Conservation (phyloP, 2,888 invertebrate species). For the Agrypnus murinus region DNA sequence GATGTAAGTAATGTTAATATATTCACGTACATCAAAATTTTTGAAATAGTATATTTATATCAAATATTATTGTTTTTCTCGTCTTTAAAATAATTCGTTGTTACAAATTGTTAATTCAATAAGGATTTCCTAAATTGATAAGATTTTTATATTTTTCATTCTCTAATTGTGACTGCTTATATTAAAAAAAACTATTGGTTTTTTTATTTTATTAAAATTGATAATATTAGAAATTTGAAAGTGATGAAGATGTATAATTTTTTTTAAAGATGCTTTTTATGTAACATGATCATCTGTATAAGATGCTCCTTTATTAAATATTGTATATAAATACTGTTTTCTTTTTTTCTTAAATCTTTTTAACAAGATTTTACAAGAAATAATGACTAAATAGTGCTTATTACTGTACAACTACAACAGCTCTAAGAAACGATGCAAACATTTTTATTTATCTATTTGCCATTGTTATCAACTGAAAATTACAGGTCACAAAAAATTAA, state of each 20-base stretch:
- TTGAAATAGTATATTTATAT: slow-evolving; percentile 6
- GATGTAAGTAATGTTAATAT: slow-evolving; percentile 13
- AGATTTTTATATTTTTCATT: slow-evolving; percentile 10
- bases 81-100: background rate
- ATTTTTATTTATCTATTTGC: no score
- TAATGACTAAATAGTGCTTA: no score
- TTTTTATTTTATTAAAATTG: slow-evolving; percentile 21
- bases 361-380: no score
- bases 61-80: slow-evolving; percentile 11
- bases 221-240: background rate
- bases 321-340: slow-evolving; percentile 44
- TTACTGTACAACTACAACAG: no score
- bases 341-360: no score
- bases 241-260: slow-evolving; percentile 43
- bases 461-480: no score
- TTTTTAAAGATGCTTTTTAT: slow-evolving; percentile 50
- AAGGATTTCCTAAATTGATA: background rate
- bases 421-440: no score
- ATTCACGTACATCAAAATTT: background rate
- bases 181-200: slow-evolving; percentile 1
- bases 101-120: slow-evolving; percentile 16
- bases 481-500: no score
- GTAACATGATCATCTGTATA: slow-evolving; percentile 35
- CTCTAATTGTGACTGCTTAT: slow-evolving; percentile 6
- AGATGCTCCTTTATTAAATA: slow-evolving; percentile 50